A percentile compares a stretch with the other conserved stretches of the same genome.
phyloP scores from a whole-genome alignment of 2,113 vertebrate species.

The Camelus dromedarius region DNA sequence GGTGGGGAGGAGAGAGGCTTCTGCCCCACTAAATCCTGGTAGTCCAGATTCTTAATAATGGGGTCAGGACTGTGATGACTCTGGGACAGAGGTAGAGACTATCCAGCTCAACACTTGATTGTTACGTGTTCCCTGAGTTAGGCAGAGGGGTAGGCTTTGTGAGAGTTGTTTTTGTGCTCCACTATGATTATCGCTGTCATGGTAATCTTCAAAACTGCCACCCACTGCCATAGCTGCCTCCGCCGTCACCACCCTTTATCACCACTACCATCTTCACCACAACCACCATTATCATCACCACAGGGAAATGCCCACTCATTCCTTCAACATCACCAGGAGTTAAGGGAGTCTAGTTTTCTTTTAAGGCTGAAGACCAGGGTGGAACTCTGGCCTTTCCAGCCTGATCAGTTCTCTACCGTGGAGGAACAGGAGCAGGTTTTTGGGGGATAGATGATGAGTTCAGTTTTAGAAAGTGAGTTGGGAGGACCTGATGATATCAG shows the following conservation, averaged over 20 bases:
- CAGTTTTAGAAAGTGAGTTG: slow-evolving; percentile 52
- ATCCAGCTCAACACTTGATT: background rate
- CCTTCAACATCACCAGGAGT: background rate
- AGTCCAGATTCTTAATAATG: background rate
- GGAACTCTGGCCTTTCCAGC: background rate
- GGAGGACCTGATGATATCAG: background rate
- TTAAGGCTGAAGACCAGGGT: background rate
- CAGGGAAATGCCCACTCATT: background rate
- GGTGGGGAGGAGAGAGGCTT: background rate
- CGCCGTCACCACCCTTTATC: background rate
- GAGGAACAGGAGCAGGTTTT: slow-evolving; percentile 4
- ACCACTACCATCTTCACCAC: no score
- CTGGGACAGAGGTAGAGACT: slow-evolving; percentile 20
- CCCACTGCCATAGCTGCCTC: background rate
- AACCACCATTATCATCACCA: background rate
- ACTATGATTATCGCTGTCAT: background rate
- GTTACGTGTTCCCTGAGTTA: background rate
- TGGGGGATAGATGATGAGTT: background rate
- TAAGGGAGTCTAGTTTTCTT: slow-evolving; percentile 11
- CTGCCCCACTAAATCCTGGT: background rate
- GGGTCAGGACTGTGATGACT: background rate
- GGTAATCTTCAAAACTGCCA: background rate
- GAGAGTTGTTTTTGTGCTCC: background rate
- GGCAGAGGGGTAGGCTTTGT: background rate
- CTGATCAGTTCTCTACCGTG: background rate